Evolutionary conservation across 2,888 invertebrate species (phyloP).

Genomic region (Cetonia aurata): DNA sequence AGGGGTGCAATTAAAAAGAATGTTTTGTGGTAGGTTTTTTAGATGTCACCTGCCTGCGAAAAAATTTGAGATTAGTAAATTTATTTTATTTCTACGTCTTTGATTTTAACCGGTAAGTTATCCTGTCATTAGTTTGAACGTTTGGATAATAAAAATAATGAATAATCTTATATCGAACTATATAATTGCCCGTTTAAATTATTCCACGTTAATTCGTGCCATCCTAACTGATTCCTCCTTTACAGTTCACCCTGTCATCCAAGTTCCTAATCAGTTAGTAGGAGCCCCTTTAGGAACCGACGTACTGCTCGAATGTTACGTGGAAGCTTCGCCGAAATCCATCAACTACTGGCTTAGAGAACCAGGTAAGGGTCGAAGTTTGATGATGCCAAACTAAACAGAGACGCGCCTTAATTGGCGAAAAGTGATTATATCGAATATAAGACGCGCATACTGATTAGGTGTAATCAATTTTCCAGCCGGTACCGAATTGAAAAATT

Average conservation of each 20-base stretch:
- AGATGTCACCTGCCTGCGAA: too few relatives aligned
- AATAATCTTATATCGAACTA: too few relatives aligned
- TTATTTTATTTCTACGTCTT: too few relatives aligned
- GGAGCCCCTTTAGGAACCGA: slow-evolving; percentile 89
- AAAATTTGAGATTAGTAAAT: too few relatives aligned
- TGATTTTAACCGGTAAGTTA: too few relatives aligned
- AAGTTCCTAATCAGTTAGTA: slow-evolving; percentile 92
- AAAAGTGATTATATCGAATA: background rate
- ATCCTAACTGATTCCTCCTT: background rate
- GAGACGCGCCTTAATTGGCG: background rate
- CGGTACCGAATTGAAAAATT: too few relatives aligned
- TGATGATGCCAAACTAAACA: background rate
- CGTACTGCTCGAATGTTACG: slow-evolving; percentile 89
- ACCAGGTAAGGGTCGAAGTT: slow-evolving; percentile 70
- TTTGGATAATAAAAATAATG: too few relatives aligned
- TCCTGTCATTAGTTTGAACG: too few relatives aligned
- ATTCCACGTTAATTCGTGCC: background rate
- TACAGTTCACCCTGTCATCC: slow-evolving; percentile 90
- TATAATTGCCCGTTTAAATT: background rate
- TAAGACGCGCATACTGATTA: background rate
- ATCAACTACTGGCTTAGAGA: slow-evolving; percentile 93
- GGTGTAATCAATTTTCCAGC: too few relatives aligned
- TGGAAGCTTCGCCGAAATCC: slow-evolving; percentile 90
- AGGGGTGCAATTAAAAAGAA: too few relatives aligned
- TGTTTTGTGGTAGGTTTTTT: too few relatives aligned